Evolutionary conservation across 2,888 invertebrate species (phyloP).

Genomic region (Trissoscelio sp.): DNA sequence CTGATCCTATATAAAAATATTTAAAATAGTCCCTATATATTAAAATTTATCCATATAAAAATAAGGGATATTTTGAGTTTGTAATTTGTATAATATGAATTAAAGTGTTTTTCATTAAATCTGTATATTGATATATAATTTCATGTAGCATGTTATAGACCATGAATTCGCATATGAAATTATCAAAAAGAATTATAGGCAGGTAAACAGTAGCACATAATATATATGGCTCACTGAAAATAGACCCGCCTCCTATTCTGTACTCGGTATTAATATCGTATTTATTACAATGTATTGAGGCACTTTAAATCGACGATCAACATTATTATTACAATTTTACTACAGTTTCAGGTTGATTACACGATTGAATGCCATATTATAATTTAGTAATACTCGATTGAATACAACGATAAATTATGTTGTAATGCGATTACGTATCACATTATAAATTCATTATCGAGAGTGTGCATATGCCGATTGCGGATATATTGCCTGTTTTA

Average conservation of each 20-base stretch:
- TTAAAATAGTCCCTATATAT: no score
- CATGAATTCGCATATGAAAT: no score
- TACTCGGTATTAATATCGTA: not conserved
- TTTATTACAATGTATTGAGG: conserved; percentile 20
- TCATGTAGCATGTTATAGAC: no score
- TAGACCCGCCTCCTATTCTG: not conserved
- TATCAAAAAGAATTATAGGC: no score
- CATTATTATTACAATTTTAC: conserved; percentile 49
- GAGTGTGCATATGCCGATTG: conserved; percentile 42
- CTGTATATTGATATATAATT: no score
- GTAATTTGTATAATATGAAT: no score
- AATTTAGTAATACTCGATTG: conserved; percentile 63
- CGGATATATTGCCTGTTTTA: conserved; percentile 41
- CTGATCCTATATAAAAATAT: no score
- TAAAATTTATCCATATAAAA: no score
- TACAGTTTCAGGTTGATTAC: conserved; percentile 54
- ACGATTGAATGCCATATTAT: conserved; percentile 55
- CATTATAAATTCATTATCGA: conserved; percentile 61
- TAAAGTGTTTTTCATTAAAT: no score
- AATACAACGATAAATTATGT: conserved; percentile 66
- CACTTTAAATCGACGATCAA: conserved; percentile 39
- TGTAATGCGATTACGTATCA: conserved; percentile 64
- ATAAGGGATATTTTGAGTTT: no score
- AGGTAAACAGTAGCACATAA: no score
- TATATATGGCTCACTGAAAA: no score